These are phyloP conservation scores for Germaria angustata DNA, from an alignment of 2,888 invertebrate genomes.

Conservation along the genomic window DNA sequence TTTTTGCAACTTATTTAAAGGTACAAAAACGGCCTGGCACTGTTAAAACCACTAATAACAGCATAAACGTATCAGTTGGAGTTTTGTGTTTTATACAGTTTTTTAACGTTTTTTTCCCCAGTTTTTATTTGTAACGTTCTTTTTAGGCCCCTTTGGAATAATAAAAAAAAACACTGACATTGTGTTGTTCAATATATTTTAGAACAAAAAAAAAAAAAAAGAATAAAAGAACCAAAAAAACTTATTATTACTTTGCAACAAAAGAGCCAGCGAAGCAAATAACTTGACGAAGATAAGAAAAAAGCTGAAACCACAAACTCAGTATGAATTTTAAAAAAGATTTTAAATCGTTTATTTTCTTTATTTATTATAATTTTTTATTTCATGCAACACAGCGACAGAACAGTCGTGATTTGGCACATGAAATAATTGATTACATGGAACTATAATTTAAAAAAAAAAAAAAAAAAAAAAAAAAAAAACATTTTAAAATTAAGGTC, in stretches of 20 bases:
- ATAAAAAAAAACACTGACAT: not conserved
- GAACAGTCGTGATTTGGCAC: constrained; percentile 59
- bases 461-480: not conserved
- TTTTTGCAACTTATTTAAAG: constrained; percentile 8
- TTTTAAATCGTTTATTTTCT: not conserved
- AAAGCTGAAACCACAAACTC: constrained; percentile 44
- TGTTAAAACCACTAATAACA: constrained; percentile 29
- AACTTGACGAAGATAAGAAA: constrained; percentile 31
- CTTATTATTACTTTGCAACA: constrained; percentile 38
- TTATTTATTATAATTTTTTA: not conserved
- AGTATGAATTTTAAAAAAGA: constrained; percentile 9
- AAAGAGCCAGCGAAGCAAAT: constrained; percentile 58
- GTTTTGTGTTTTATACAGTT: constrained; percentile 40
- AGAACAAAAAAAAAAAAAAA: constrained; percentile 10
- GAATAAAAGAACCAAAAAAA: not conserved
- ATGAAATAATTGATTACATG: constrained; percentile 55
- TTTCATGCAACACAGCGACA: constrained; percentile 13
- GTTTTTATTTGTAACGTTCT: not conserved
- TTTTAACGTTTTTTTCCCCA: constrained; percentile 4
- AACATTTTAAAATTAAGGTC: not conserved
- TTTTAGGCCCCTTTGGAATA: constrained; percentile 7
- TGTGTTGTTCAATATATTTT: constrained; percentile 26
- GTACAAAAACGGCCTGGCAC: constrained; percentile 26
- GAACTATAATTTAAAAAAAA: constrained; percentile 38
- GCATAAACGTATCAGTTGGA: constrained; percentile 34